Evolutionary conservation across 1,140 invertebrate genomes (phyloP).

Genomic region (Papilio polyxenes): DNA sequence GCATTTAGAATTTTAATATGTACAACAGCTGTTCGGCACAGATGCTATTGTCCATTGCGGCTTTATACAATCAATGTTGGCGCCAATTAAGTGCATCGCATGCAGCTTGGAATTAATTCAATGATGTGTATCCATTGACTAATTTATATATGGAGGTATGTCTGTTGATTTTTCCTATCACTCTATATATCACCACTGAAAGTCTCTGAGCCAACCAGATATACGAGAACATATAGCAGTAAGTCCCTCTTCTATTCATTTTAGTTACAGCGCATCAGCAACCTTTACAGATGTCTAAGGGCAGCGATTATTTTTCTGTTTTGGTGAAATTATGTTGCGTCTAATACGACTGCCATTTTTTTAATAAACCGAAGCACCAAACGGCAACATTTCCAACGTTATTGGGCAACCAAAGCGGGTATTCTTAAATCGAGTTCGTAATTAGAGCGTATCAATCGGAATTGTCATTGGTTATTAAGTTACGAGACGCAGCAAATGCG

Average conservation of each 20-base stretch:
- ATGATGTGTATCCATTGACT: background rate
- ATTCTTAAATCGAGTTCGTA: slow-evolving; percentile 41
- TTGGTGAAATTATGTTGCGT: too few relatives aligned
- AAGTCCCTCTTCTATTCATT: background rate
- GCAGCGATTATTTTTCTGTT: too few relatives aligned
- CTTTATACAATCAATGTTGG: slow-evolving; percentile 53
- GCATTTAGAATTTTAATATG: slow-evolving; percentile 50
- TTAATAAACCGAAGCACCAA: background rate
- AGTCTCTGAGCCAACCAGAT: too few relatives aligned
- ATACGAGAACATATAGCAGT: too few relatives aligned
- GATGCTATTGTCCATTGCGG: slow-evolving; percentile 58
- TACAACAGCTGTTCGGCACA: slow-evolving; percentile 55
- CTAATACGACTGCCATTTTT: too few relatives aligned
- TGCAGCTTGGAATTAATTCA: slow-evolving; percentile 44
- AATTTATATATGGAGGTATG: background rate
- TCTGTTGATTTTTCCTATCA: background rate
- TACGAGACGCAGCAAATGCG: slow-evolving; percentile 47
- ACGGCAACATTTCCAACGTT: background rate
- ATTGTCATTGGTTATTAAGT: slow-evolving; percentile 37
- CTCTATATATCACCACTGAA: too few relatives aligned
- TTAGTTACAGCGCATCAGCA: background rate
- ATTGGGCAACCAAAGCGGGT: background rate
- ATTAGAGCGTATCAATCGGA: slow-evolving; percentile 49
- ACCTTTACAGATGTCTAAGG: background rate
- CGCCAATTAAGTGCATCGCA: slow-evolving; percentile 43